Base-by-base conservation (phyloP, 1,140 invertebrate genomes). In the Pararge aegeria region DNA sequence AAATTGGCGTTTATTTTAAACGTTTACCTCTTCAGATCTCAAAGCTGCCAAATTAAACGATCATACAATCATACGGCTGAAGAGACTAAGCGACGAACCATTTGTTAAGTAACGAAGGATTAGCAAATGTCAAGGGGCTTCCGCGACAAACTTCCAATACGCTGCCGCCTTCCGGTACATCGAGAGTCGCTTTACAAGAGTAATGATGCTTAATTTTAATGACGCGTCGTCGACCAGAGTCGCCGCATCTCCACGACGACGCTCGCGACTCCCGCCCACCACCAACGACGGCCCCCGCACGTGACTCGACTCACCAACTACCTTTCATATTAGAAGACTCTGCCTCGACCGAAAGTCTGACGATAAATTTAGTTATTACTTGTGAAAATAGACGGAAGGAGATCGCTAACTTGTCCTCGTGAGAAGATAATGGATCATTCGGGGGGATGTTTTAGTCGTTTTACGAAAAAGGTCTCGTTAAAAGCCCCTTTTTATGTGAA, bases 361-460 rank as follows among this genome's bases (percentile, higher is more conserved):
- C 84, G 84, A 89, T 89, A 89, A 89, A 89, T 89, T 89, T 83
- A 89, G 86, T 89, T 89, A 89, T 89, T 89, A 89, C 86, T 89
- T 89, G 83, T 86, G 84, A 89, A 89, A 89, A 89, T 89, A 89
- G 81, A 89, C 84, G 86, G 77, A 89, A 89, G 83, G 78, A 89
- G 86, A 89, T 89, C 84, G 83, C 81, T 86, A 87, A 89, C 86
- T 89, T 87, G 86, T 89, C 84, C 75, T 83, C 79, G 81, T 79
- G 81, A 84, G 82, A 71, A 85, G 84, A 87, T 89, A 89, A 89
- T 89, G 86, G 86, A 87, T 89, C 86, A 89, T 87, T 89, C 80
- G 64, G 75, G 73, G 70, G 75, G 71, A 76, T 80, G 77, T 84
- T 87, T 86, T 86, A 86, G 77, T 83, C 76, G 78, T 73, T 83